A percentile compares a stretch with the other conserved stretches of the same genome.
Conservation (phyloP, 2,113 vertebrate species). For the Panurus biarmicus region DNA sequence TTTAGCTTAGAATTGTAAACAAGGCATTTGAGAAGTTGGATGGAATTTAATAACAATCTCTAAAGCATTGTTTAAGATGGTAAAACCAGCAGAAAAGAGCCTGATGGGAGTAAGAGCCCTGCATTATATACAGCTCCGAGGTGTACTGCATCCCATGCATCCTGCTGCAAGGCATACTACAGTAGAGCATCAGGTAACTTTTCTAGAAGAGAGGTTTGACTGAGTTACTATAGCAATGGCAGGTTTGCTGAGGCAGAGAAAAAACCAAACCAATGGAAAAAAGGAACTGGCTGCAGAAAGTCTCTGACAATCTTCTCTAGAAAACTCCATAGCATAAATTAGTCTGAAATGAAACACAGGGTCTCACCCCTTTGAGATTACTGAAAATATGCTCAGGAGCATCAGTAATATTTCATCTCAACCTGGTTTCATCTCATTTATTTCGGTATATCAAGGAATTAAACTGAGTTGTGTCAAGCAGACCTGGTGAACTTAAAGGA, state of each 20-base stretch:
- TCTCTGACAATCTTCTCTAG: conserved; percentile 3
- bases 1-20: background rate
- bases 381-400: background rate
- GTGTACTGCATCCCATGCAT: background rate
- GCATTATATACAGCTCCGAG: background rate
- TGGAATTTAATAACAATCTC: conserved; percentile 15
- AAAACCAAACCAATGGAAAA: background rate
- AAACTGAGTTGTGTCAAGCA: background rate
- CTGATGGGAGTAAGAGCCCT: background rate
- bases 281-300: background rate
- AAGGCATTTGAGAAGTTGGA: background rate
- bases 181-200: conserved; percentile 11
- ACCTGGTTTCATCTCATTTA: background rate
- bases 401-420: background rate
- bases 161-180: background rate
- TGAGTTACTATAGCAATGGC: conserved; percentile 33
- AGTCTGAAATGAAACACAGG: background rate
- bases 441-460: background rate
- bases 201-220: background rate
- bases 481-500: background rate
- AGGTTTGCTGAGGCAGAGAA: conserved; percentile 24
- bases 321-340: background rate
- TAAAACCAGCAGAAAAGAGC: conserved; percentile 31
- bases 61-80: conserved; percentile 10
- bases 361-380: background rate